Evolutionary conservation across 2,888 invertebrate species (phyloP).

Genomic region (Drosophila mercatorum): DNA sequence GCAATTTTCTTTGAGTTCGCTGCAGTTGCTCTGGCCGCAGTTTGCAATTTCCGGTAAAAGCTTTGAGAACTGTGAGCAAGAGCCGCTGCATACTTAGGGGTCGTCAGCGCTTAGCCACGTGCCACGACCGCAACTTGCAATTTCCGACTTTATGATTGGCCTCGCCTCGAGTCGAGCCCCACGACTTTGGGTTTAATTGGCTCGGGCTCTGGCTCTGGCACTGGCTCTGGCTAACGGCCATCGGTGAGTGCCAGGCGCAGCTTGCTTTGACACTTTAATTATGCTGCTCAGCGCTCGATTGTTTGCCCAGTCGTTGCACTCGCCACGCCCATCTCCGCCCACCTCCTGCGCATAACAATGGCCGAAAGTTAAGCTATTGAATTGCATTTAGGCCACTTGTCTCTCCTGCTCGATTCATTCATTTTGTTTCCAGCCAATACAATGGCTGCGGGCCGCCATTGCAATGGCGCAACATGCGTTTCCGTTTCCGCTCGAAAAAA

Average conservation of each 20-base stretch:
- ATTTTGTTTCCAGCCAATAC: constrained; percentile 23
- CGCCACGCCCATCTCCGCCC: background rate
- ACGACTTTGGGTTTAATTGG: constrained; percentile 61
- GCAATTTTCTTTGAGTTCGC: background rate
- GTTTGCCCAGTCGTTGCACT: constrained; percentile 59
- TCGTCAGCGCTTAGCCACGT: constrained; percentile 28
- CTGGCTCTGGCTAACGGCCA: constrained; percentile 38
- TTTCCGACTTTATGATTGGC: constrained; percentile 77
- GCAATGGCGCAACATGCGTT: constrained; percentile 70
- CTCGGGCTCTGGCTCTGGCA: constrained; percentile 31
- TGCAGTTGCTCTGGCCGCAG: constrained; percentile 28
- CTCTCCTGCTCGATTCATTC: background rate
- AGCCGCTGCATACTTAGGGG: constrained; percentile 30
- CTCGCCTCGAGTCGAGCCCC: constrained; percentile 18
- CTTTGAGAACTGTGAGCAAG: constrained; percentile 22
- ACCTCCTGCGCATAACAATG: constrained; percentile 30
- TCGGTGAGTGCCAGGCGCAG: constrained; percentile 32
- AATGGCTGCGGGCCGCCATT: constrained; percentile 48
- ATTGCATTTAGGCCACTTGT: constrained; percentile 70
- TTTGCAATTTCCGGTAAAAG: constrained; percentile 67
- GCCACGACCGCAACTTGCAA: constrained; percentile 73
- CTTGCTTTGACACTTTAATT: constrained; percentile 67
- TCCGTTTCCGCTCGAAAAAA: constrained; percentile 66
- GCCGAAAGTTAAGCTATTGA: constrained; percentile 65
- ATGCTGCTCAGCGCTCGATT: constrained; percentile 36